Conservation (phyloP, 2,888 invertebrate species). For the Carterocephalus palaemon region DNA sequence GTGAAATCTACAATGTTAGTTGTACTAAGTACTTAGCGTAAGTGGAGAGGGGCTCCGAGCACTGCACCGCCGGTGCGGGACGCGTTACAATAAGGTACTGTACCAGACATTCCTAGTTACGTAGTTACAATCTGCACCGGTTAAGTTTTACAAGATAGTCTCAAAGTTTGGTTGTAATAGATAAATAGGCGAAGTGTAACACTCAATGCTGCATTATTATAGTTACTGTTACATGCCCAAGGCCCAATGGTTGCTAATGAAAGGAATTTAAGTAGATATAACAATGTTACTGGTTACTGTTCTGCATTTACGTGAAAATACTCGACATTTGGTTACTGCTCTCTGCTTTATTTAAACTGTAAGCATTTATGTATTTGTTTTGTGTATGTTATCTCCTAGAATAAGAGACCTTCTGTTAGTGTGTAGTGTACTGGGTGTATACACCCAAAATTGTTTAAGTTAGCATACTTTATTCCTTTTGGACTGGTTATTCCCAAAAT, state of each 20-base stretch:
- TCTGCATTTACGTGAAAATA: constrained; percentile 29
- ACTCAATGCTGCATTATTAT: background rate
- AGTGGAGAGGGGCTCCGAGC: constrained; percentile 21
- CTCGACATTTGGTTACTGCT: constrained; percentile 27
- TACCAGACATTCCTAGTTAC: constrained; percentile 25
- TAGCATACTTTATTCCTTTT: too few relatives aligned
- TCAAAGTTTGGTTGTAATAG: constrained; percentile 26
- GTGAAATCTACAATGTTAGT: constrained; percentile 58
- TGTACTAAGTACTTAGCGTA: constrained; percentile 42
- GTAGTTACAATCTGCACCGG: constrained; percentile 13
- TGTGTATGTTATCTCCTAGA: background rate
- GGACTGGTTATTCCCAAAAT: too few relatives aligned
- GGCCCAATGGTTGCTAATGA: constrained; percentile 7
- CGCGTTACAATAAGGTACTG: constrained; percentile 13
- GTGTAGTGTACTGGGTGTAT: background rate
- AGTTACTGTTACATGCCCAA: constrained; percentile 1
- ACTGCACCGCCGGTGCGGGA: constrained; percentile 4
- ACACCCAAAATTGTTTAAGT: too few relatives aligned
- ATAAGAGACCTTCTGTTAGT: background rate
- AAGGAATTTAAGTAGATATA: constrained; percentile 9
- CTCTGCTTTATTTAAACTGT: constrained; percentile 23
- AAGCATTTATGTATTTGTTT: constrained; percentile 12
- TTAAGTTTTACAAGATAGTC: constrained; percentile 17
- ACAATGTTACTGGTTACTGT: constrained; percentile 11
- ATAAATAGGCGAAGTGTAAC: constrained; percentile 18